Evolutionary conservation across 2,888 invertebrate genomes (phyloP), one percentile per base, ranked within the genome.

Genomic region (Petrophora chlorosata): DNA sequence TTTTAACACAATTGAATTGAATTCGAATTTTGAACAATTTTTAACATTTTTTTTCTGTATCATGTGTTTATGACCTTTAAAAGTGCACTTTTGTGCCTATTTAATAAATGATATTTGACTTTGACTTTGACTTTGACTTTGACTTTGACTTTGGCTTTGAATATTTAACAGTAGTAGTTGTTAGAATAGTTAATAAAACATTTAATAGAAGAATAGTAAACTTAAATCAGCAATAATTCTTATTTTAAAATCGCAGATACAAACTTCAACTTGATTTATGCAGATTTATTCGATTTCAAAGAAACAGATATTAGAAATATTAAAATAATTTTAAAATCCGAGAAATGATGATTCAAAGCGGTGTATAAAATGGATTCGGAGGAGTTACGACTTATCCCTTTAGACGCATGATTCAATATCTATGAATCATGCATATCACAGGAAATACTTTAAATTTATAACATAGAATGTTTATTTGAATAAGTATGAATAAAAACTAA

Each of bases 341-440:
- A 46, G 34, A 38, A 26, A 43, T 10, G 33, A 35, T 39, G 41
- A 48, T 32, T 33, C 40, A 41, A 34, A n/a, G 10, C 19, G 4
- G 25, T 30, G 40, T 23, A 47, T 10, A n/a, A 32, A 17, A 29
- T 48, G 33, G 14, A 41, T 25, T 39, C 7, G 22, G 14, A 46
- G 23, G 43, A 53, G 10, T 45, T 45, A 47, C 26, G 43, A 50
- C 39, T 43, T 34, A 44, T 39, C 33, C 47, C 3, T 35, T 45
- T 48, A 35, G 34, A 47, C 50, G 13, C 38, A 44, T 22, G 29
- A 47, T 35, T 23, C 26, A 22, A 41, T 23, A 3, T 32, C 17
- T 26, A 34, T 36, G 41, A 32, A 39, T 56, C 47, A 47, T 19
- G 29, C 36, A 53, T 34, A 35, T 19, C 15, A 26, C 9, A 13